Evolutionary conservation across 2,113 vertebrate species (phyloP), one percentile per base, ranked within the genome.

Genomic region (Aramus guarauna): DNA sequence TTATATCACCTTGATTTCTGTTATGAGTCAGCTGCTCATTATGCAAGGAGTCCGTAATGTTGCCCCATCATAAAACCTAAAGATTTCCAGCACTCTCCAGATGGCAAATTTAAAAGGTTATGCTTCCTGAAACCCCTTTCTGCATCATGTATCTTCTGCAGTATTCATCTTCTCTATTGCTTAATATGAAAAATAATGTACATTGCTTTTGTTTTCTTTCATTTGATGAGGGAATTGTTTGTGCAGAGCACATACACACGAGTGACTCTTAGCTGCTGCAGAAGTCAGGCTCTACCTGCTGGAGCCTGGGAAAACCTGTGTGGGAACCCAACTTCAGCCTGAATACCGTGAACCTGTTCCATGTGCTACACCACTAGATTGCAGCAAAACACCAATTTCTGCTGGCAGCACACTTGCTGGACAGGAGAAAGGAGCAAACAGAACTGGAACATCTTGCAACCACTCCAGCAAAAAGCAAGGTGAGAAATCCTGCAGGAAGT

Each of bases 371-470:
- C 97, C 97, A 69, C 96, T 97, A 97, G 97, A 59, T 93, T 66
- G 97, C 97, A 97, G 97, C 96, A 97, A n/a, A 96, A 41, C 78
- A 77, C 75, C 39, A 5, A 1, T 62, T 88, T 92, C 69, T 52
- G 88, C 60, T 23, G 32, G 50, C 36, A 16, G 36, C 9, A 0
- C 39, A 0, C 27, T 58, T 13, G 32, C 60, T 26, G 52, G 36
- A 1, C 9, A 2, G 56, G 30, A 11, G 30, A 29, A 76, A 27
- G 39, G 34, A 48, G 41, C 24, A 10, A 34, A 19, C 11, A 22
- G 73, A 36, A 15, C 3, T 17, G 82, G 73, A 37, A 34, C 12
- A 6, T 32, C 53, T 34, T 7, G 58, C 71, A 64, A 37, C 15
- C 6, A 0, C 52, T 9, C 18, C 6, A 75, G 69, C 32, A 12